Percentiles rank a stretch among this genome's conserved stretches.
phyloP scores from a whole-genome alignment of 1,140 invertebrate genomes.

The Ips nitidus region DNA sequence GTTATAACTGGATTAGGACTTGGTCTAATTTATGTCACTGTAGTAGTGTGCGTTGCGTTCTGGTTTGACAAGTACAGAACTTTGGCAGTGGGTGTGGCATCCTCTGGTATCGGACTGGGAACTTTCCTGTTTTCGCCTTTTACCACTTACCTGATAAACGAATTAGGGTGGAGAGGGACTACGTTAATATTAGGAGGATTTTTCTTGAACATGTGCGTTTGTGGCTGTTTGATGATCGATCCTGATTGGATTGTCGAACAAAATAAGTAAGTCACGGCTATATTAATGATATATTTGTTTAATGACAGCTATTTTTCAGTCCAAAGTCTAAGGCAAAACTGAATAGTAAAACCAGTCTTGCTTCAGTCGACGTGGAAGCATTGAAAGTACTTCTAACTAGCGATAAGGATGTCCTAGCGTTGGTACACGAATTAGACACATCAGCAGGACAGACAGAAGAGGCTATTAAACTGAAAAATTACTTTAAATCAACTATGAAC shows the following conservation, averaged over 20 bases:
- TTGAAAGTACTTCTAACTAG: conserved; percentile 65
- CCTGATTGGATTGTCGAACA: conserved; percentile 75
- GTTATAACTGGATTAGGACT: conserved; percentile 83
- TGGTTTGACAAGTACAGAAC: conserved; percentile 94
- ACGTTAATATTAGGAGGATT: conserved; percentile 65
- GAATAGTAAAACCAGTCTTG: conserved; percentile 38
- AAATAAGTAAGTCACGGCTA: conserved; percentile 30
- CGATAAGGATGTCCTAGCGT: conserved; percentile 64
- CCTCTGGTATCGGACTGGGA: conserved; percentile 85
- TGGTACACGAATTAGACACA: conserved; percentile 64
- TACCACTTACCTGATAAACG: conserved; percentile 71
- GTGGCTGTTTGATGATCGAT: conserved; percentile 84
- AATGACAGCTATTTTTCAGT: conserved; percentile 11
- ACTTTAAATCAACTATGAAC: conserved; percentile 66
- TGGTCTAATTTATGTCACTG: conserved; percentile 85
- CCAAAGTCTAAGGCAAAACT: conserved; percentile 34
- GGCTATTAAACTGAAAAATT: conserved; percentile 36
- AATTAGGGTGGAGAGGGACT: conserved; percentile 85
- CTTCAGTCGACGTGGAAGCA: conserved; percentile 56
- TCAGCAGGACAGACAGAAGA: conserved; percentile 52
- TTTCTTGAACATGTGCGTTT: conserved; percentile 80
- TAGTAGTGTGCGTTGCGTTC: conserved; percentile 89
- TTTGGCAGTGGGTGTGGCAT: conserved; percentile 88
- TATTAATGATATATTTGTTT: neutral
- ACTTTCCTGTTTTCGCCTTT: conserved; percentile 84